Percentiles rank a stretch among this genome's conserved stretches.
Conservation (phyloP, 2,797 vertebrate species). For the Tragelaphus oryx region DNA sequence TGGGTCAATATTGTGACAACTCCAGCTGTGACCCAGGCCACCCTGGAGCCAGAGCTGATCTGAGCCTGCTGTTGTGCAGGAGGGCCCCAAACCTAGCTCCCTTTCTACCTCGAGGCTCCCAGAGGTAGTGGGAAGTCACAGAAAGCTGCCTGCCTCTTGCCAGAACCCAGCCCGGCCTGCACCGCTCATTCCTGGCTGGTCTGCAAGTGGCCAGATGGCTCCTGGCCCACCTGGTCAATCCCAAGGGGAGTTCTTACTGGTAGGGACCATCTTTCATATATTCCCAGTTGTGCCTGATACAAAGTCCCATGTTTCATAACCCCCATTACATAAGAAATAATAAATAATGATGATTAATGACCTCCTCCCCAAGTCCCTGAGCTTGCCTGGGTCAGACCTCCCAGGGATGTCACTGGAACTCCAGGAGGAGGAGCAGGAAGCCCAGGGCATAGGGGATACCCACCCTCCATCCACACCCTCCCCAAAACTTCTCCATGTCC, state of each 20-base stretch:
- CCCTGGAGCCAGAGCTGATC: constrained; percentile 73
- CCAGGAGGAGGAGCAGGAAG: not conserved
- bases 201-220: not conserved
- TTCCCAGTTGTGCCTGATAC: constrained; percentile 66
- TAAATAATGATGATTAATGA: constrained; percentile 71
- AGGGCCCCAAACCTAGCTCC: not conserved
- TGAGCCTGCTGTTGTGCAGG: constrained; percentile 59
- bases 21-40: constrained; percentile 79
- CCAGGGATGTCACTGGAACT: constrained; percentile 48
- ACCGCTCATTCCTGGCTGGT: not conserved
- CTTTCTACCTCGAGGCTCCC: not conserved
- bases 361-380: constrained; percentile 40
- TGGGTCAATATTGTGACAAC: constrained; percentile 84
- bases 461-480: not conserved
- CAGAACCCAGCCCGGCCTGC: not conserved
- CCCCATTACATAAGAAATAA: constrained; percentile 67
- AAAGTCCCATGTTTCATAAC: constrained; percentile 62
- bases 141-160: not conserved
- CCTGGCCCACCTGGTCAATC: not conserved
- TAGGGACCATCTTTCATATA: not conserved
- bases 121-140: not conserved
- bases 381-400: constrained; percentile 65
- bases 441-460: not conserved
- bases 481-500: not conserved
- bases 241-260: not conserved